Evolutionary conservation across 2,797 vertebrate species (phyloP).

Genomic region (Hemitrygon akajei): DNA sequence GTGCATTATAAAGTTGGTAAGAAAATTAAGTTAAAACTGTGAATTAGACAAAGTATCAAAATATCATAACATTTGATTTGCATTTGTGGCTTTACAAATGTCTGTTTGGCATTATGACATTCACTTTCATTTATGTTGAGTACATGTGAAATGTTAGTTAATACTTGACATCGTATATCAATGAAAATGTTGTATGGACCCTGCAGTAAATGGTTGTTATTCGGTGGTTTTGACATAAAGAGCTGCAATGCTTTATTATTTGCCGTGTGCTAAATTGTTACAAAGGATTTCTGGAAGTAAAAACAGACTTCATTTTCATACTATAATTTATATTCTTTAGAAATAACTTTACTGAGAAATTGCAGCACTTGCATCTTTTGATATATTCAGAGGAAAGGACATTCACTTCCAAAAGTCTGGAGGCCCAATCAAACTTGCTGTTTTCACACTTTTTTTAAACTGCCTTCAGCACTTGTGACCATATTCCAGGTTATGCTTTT

Average conservation of each 20-base stretch:
- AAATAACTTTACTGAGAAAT: not conserved
- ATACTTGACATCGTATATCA: not conserved
- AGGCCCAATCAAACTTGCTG: not conserved
- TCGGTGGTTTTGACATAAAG: not conserved
- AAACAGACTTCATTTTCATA: not conserved
- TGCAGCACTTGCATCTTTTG: not conserved
- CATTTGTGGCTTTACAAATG: not conserved
- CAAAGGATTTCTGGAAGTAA: not conserved
- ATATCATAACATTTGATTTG: not conserved
- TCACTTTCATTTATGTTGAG: not conserved
- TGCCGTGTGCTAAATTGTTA: not conserved
- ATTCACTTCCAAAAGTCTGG: too few relatives aligned
- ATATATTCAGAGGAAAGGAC: not conserved
- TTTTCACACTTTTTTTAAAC: not conserved
- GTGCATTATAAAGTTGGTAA: conserved; percentile 97
- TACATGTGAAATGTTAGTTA: not conserved
- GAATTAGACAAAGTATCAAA: not conserved
- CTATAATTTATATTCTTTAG: not conserved
- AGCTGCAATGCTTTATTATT: not conserved
- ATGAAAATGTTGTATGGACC: not conserved
- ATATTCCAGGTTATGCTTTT: not conserved
- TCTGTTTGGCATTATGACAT: not conserved
- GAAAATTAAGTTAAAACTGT: conserved; percentile 48
- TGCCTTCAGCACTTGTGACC: not conserved
- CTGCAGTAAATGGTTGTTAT: not conserved